phyloP scores from a whole-genome alignment of 92 coral and sea anemone genomes.

The Umimayanthus chanpuru region DNA sequence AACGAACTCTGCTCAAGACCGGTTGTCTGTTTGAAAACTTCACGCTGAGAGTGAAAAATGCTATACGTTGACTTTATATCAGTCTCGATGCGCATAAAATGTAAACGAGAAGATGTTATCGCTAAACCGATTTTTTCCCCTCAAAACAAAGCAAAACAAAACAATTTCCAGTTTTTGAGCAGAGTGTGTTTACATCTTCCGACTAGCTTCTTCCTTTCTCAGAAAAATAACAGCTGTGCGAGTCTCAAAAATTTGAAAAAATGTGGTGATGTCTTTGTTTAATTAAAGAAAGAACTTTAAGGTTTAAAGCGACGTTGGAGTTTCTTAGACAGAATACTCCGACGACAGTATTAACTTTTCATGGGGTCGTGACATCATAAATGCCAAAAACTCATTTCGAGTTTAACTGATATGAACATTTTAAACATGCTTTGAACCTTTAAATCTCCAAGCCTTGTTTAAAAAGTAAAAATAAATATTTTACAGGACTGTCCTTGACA shows the following conservation, averaged over 20 bases:
- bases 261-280: too few species aligned
- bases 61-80: background rate
- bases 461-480: background rate
- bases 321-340: background rate
- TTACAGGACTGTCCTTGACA: background rate
- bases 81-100: constrained; percentile 31
- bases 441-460: background rate
- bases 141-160: background rate
- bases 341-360: background rate
- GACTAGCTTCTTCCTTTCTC: background rate
- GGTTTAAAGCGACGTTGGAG: background rate
- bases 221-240: background rate
- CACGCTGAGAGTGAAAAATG: background rate
- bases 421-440: background rate
- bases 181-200: background rate
- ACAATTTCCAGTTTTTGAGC: background rate
- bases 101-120: constrained; percentile 33
- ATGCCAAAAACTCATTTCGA: constrained; percentile 17
- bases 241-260: background rate
- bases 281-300: background rate
- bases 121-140: background rate
- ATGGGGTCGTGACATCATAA: constrained; percentile 10
- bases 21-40: background rate
- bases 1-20: too few species aligned
- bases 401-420: constrained; percentile 23